Conservation (phyloP, 2,888 invertebrate genomes). For the Cremastinae sp. region DNA sequence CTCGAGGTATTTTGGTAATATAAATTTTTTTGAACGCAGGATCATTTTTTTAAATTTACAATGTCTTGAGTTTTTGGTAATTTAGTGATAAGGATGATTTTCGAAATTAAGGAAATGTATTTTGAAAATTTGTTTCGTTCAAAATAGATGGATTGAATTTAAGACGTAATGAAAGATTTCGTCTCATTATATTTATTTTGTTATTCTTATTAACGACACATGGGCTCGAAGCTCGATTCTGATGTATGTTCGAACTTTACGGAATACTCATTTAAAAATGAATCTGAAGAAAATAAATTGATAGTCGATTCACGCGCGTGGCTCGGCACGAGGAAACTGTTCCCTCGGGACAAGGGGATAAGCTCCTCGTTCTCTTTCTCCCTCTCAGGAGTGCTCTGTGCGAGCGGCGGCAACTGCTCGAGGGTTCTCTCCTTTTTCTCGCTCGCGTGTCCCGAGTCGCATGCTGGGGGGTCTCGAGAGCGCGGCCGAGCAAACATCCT, state of each 20-base stretch:
- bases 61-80: no score
- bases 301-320: slow-evolving; percentile 75
- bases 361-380: slow-evolving; percentile 34
- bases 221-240: no score
- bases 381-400: slow-evolving; percentile 15
- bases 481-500: slow-evolving; percentile 72
- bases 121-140: no score
- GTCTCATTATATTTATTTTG: no score
- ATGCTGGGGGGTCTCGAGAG: slow-evolving; percentile 25
- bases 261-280: slow-evolving; percentile 66
- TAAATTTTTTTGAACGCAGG: no score
- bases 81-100: no score
- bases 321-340: slow-evolving; percentile 71
- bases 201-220: no score
- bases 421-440: slow-evolving; percentile 34
- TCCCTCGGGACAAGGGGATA: slow-evolving; percentile 73
- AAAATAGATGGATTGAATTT: no score
- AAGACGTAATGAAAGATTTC: no score
- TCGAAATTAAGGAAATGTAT: no score
- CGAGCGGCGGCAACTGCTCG: slow-evolving; percentile 16
- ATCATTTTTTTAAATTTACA: no score
- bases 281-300: slow-evolving; percentile 76
- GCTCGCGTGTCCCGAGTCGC: slow-evolving; percentile 8
- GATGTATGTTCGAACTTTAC: no score
- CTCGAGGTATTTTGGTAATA: slow-evolving; percentile 21